Evolutionary conservation across 2,797 vertebrate species (phyloP).

Genomic region (Limosa lapponica): DNA sequence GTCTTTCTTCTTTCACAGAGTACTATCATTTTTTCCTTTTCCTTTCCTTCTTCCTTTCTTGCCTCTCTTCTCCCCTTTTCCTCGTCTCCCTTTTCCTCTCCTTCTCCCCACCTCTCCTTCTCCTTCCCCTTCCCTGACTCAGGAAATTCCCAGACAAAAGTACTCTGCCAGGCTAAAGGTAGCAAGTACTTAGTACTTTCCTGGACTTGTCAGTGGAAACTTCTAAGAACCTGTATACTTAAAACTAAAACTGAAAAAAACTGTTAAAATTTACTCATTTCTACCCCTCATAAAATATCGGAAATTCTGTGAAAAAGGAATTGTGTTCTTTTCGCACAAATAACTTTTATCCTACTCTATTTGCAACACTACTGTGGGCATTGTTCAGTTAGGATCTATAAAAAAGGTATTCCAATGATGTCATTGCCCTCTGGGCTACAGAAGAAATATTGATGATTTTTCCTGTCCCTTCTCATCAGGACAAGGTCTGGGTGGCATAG

Average conservation of each 20-base stretch:
- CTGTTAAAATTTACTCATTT: background rate
- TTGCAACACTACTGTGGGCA: background rate
- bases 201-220: background rate
- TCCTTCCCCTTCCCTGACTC: background rate
- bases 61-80: background rate
- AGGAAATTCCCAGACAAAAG: background rate
- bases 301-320: background rate
- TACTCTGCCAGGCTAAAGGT: background rate
- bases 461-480: background rate
- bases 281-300: background rate
- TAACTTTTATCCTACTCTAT: background rate
- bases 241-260: background rate
- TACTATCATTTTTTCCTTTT: background rate
- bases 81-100: background rate
- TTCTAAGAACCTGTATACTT: background rate
- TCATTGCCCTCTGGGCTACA: background rate
- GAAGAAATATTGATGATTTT: background rate
- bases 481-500: background rate
- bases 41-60: background rate
- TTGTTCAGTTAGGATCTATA: background rate
- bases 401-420: background rate
- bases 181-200: background rate
- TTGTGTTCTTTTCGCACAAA: background rate
- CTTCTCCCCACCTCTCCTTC: background rate
- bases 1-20: background rate